These are phyloP conservation scores for Drosophila mulleri DNA, from an alignment of 2,888 invertebrate genomes.

Conservation along the genomic window DNA sequence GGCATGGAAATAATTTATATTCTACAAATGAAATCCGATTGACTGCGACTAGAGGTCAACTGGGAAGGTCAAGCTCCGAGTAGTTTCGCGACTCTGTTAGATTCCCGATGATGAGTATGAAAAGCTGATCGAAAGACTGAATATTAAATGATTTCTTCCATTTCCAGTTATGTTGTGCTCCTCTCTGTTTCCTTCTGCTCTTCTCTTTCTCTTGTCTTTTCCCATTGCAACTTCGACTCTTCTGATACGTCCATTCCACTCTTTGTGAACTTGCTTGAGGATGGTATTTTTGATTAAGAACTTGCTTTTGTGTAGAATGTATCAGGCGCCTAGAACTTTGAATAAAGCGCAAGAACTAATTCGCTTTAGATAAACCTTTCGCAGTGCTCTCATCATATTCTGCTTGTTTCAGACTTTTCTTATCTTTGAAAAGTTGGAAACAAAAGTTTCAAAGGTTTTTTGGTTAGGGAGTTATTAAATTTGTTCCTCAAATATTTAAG, in stretches of 20 bases:
- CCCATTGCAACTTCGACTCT: not conserved
- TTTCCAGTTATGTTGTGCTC: not conserved
- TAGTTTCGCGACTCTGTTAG: not conserved
- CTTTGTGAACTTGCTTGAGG: not conserved
- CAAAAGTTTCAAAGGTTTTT: not conserved
- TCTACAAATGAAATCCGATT: conserved; percentile 1
- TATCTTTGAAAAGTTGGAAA: conserved; percentile 1
- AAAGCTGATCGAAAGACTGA: not conserved
- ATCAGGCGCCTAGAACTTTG: not conserved
- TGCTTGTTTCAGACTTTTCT: not conserved
- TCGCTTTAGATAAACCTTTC: not conserved
- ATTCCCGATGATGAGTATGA: not conserved
- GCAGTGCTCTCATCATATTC: not conserved
- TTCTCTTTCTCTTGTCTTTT: not conserved
- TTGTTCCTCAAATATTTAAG: not conserved
- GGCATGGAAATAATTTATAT: not conserved
- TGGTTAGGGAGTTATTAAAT: not conserved
- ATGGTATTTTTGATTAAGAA: not conserved
- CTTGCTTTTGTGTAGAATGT: not conserved
- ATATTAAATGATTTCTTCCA: too few relatives aligned
- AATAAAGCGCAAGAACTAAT: not conserved
- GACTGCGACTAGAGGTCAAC: not conserved
- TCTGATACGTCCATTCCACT: not conserved
- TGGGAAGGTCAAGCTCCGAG: not conserved
- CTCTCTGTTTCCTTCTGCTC: too few relatives aligned